Evolutionary conservation across 2,888 invertebrate species (phyloP), one percentile per base, ranked within the genome.

Genomic region (Stegana nigrithorax): DNA sequence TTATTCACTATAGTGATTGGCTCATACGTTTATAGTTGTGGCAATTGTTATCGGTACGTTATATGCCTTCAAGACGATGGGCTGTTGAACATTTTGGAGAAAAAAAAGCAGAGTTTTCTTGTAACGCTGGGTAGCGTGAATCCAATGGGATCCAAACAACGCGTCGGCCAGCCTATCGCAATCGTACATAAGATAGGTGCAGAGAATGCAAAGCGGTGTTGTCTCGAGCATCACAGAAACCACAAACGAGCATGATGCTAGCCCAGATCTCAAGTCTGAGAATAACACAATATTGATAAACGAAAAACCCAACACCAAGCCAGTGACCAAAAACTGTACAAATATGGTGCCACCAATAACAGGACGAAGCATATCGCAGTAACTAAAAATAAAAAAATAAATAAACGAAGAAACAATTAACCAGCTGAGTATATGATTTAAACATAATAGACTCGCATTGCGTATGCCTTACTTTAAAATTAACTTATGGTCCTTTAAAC

Each of bases 401-500:
- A 6, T 39, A 8, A 12, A 2, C 6, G 5, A n/a, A n/a, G n/a
- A n/a, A n/a, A n/a, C n/a, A n/a, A n/a, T n/a, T n/a, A n/a, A n/a
- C n/a, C n/a, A n/a, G n/a, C n/a, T n/a, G n/a, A n/a, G n/a, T n/a
- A n/a, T n/a, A n/a, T n/a, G n/a, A n/a, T n/a, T n/a, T n/a, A n/a
- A n/a, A n/a, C n/a, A n/a, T n/a, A n/a, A n/a, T n/a, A n/a, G n/a
- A n/a, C n/a, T n/a, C n/a, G n/a, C n/a, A n/a, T n/a, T n/a, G n/a
- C n/a, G n/a, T n/a, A n/a, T n/a, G n/a, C 64, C 71, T 68, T 26
- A 81, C 81, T 70, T 67, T 19, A 81, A 45, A 6, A 78, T 75
- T 8, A 65, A 64, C 36, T 73, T 75, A 44, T 81, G 80, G 67
- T 81, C 73, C 21, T 65, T 25, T 4, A 81, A 73, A 64, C 81